Conservation (phyloP, 2,888 invertebrate genomes). For the Geophilus truncorum region DNA sequence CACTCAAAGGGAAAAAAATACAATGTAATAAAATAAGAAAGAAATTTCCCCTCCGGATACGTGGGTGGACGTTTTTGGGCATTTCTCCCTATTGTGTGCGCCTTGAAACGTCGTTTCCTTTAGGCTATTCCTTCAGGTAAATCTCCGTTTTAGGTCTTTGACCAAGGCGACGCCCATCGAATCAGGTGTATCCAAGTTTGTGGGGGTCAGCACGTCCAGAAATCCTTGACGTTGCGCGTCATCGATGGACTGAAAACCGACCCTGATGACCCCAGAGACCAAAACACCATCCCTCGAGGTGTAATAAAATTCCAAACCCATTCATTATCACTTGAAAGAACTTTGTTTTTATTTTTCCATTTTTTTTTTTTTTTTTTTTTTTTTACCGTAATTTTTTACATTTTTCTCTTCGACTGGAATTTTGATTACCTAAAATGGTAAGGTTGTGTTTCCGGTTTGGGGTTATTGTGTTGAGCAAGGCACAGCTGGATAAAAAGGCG, state of each 20-base stretch:
- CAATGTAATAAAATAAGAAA: neutral
- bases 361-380: neutral
- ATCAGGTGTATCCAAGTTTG: neutral
- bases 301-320: neutral
- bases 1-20: neutral
- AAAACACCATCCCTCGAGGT: neutral
- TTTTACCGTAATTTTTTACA: too few species aligned
- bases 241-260: slow-evolving; percentile 17
- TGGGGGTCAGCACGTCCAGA: neutral
- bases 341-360: neutral
- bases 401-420: neutral
- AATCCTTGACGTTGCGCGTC: slow-evolving; percentile 17
- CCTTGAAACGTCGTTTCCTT: neutral
- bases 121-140: slow-evolving; percentile 16
- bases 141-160: slow-evolving; percentile 25
- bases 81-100: neutral
- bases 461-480: neutral
- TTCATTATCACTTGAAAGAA: neutral
- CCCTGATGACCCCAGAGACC: neutral
- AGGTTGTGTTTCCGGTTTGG: neutral
- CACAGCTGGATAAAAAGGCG: neutral
- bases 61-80: neutral
- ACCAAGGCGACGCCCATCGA: slow-evolving; percentile 6
- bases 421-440: neutral
- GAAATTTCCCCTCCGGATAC: neutral